phyloP scores from a whole-genome alignment of 1,140 invertebrate genomes.

The Yoshiicerus persimilis region DNA sequence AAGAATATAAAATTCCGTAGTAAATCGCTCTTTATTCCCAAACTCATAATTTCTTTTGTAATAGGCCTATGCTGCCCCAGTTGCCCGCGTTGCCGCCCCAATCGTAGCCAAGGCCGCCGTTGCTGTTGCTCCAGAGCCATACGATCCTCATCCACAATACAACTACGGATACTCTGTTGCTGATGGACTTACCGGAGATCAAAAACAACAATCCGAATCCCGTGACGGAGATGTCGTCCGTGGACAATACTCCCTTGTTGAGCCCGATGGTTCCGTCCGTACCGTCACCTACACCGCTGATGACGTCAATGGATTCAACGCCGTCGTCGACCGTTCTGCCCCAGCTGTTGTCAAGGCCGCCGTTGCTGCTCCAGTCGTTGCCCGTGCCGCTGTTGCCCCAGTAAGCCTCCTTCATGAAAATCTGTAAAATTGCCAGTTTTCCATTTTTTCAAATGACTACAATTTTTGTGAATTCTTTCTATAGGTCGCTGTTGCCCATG shows the following conservation, averaged over 20 bases:
- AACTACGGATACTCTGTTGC: slow-evolving; percentile 36
- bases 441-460: too few species aligned
- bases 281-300: slow-evolving; percentile 74
- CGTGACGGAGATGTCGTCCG: slow-evolving; percentile 30
- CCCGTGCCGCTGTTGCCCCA: slow-evolving; percentile 18
- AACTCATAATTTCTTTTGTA: too few species aligned
- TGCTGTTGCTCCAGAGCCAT: slow-evolving; percentile 34
- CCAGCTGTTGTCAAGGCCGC: slow-evolving; percentile 47
- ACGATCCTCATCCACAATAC: slow-evolving; percentile 43
- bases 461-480: too few species aligned
- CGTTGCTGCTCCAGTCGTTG: slow-evolving; percentile 3
- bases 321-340: slow-evolving; percentile 62
- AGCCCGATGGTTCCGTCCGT: slow-evolving; percentile 65
- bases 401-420: neutral
- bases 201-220: slow-evolving; percentile 36
- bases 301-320: slow-evolving; percentile 69
- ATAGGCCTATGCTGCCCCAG: neutral
- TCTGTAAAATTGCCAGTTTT: too few species aligned
- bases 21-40: too few species aligned
- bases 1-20: too few species aligned
- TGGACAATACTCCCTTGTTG: slow-evolving; percentile 53
- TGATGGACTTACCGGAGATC: slow-evolving; percentile 49
- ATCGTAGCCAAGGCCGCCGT: neutral
- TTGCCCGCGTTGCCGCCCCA: neutral
- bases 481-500: neutral